A percentile compares a stretch with the other conserved stretches of the same genome.
phyloP scores from a whole-genome alignment of 2,113 vertebrate species.

The Tragelaphus buxtoni region DNA sequence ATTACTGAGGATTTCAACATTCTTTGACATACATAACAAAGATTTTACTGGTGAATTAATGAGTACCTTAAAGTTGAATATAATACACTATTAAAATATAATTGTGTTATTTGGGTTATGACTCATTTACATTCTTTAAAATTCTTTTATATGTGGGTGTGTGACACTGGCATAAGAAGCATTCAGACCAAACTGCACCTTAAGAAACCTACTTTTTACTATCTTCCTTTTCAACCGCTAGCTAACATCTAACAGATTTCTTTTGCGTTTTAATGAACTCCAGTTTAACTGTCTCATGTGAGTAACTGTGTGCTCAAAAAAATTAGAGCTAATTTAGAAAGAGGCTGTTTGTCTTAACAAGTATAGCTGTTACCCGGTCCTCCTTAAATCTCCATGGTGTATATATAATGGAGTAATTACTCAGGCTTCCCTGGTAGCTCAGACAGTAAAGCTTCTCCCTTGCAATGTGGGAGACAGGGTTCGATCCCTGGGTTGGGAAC shows the following conservation, averaged over 20 bases:
- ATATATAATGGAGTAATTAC: neutral
- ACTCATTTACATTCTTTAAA: constrained; percentile 46
- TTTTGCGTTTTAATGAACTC: constrained; percentile 18
- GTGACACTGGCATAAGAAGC: neutral
- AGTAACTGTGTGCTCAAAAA: neutral
- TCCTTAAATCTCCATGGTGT: neutral
- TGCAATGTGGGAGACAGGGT: neutral
- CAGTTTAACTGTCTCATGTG: neutral
- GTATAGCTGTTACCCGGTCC: neutral
- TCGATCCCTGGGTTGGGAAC: neutral
- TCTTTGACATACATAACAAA: constrained; percentile 30
- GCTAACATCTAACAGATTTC: neutral
- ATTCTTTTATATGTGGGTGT: constrained; percentile 30
- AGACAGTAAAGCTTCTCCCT: neutral
- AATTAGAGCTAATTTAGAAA: constrained; percentile 30
- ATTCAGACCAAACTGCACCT: neutral
- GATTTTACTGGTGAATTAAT: constrained; percentile 34
- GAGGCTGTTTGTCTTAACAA: neutral
- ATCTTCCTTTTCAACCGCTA: neutral
- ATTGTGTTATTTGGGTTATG: constrained; percentile 52
- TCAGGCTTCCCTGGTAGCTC: neutral
- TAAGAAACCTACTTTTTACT: constrained; percentile 30
- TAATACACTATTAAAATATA: constrained; percentile 40
- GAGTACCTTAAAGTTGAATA: neutral
- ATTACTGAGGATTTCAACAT: neutral